phyloP scores from a whole-genome alignment of 1,140 invertebrate species.

The Drosophila erecta region DNA sequence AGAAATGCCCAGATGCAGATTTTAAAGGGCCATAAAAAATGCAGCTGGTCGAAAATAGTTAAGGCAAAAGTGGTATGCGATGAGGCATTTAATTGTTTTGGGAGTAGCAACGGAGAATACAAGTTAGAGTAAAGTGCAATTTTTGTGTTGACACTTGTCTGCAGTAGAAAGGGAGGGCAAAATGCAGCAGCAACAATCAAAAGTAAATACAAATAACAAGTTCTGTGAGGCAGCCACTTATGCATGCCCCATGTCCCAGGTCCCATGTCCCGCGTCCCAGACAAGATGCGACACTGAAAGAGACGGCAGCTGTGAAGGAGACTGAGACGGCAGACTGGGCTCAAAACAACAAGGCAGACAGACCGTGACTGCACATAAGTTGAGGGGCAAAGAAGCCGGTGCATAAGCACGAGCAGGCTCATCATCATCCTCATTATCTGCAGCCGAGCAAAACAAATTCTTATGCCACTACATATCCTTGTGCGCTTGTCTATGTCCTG shows the following conservation, averaged over 20 bases:
- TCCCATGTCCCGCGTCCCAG: conserved; percentile 55
- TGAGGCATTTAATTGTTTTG: conserved; percentile 63
- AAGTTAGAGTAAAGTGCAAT: conserved; percentile 53
- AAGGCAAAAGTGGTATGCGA: background rate
- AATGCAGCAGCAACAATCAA: conserved; percentile 69
- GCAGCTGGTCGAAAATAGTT: conserved; percentile 27
- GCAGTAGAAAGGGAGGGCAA: conserved; percentile 30
- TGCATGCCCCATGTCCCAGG: conserved; percentile 61
- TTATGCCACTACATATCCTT: conserved; percentile 57
- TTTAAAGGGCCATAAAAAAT: conserved; percentile 64
- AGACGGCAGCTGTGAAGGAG: conserved; percentile 10
- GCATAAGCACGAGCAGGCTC: conserved; percentile 15
- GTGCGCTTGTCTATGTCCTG: conserved; percentile 60
- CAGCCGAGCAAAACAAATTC: conserved; percentile 61
- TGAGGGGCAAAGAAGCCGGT: conserved; percentile 28
- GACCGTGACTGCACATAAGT: conserved; percentile 74
- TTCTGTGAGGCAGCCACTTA: conserved; percentile 66
- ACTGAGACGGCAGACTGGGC: conserved; percentile 4
- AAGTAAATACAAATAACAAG: conserved; percentile 78
- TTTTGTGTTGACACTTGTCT: conserved; percentile 60
- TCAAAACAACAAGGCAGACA: conserved; percentile 49
- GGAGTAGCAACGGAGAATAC: conserved; percentile 33
- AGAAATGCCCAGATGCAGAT: conserved; percentile 30
- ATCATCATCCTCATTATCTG: conserved; percentile 64
- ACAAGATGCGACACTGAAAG: conserved; percentile 40